Evolutionary conservation across 2,113 vertebrate species (phyloP), one percentile per base, ranked within the genome.

Genomic region (Protobothrops flavoviridis): DNA sequence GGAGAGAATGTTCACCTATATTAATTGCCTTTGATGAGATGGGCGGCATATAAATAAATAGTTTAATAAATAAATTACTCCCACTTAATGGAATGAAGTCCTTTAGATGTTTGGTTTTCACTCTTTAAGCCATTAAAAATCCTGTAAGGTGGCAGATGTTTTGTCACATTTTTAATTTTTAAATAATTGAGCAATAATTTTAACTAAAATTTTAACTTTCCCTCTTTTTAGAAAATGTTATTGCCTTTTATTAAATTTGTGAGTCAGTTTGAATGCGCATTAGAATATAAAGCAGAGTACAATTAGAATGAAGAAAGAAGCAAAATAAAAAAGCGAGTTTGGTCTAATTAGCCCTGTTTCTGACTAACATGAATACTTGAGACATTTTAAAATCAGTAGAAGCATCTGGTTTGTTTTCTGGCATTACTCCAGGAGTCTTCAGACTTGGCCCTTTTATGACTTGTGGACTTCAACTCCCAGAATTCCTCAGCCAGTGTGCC

Each of bases 361-460:
- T 91, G 81, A 92, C 91, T 9, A 92, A 69, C 48, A 74, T 29
- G 13, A 92, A 55, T 43, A 69, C 50, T 59, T 92, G 85, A 88
- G 86, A 69, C n/a, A 23, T 53, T 64, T 88, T 92, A 87, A 92
- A 87, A 92, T 64, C 29, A 61, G 61, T 24, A n/a, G 50, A 91
- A 52, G 69, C 90, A 85, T 48, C 53, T 91, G 74, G 69, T 57
- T 86, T 91, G 90, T 85, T 52, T 91, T 57, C 33, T 55, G 26
- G 61, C 33, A 39, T 89, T 92, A 50, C 48, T 50, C 8, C 48
- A 50, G 48, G 48, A 8, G 8, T 50, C 48, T 50, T 9, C 48
- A 50, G 10, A 50, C 48, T 50, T 50, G 48, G 48, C 48, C 48
- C 48, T 50, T 50, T 50, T 50, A 50, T 50, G 48, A 50, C 48